phyloP scores from a whole-genome alignment of 2,113 vertebrate species.

The Macquaria ambigua region DNA sequence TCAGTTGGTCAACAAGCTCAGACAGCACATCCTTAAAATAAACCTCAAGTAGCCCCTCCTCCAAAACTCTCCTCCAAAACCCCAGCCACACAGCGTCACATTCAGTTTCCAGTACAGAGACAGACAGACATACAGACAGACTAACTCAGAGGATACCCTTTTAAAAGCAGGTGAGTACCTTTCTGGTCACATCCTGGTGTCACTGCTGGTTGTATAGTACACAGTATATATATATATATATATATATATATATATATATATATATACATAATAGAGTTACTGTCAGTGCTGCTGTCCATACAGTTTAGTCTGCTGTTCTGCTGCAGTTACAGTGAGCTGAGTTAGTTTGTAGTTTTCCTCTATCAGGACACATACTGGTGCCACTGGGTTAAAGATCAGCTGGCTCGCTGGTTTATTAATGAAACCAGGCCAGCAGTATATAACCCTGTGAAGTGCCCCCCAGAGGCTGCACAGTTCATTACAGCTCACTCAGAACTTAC shows the following conservation, averaged over 20 bases:
- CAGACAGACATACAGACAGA: neutral
- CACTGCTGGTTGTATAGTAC: neutral
- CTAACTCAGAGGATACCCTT: neutral
- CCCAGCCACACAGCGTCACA: neutral
- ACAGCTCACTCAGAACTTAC: neutral
- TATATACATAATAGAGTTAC: no score
- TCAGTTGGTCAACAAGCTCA: conserved; percentile 30
- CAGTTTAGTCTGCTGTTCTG: neutral
- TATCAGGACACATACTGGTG: no score
- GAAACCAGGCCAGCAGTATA: neutral
- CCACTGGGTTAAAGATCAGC: neutral
- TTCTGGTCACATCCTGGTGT: neutral
- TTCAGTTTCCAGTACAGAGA: neutral
- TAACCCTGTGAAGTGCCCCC: neutral
- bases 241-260: no score
- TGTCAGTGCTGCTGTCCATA: no score
- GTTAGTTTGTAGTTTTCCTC: neutral
- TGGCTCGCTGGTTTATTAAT: neutral
- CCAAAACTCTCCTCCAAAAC: neutral
- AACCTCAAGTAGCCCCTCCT: conserved; percentile 4
- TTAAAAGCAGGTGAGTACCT: neutral
- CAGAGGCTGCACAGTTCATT: neutral
- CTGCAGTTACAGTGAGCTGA: neutral
- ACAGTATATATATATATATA: no score
- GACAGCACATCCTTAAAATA: conserved; percentile 66